Base-by-base conservation (phyloP, 2,113 vertebrate species). In the Desmodus rotundus region DNA sequence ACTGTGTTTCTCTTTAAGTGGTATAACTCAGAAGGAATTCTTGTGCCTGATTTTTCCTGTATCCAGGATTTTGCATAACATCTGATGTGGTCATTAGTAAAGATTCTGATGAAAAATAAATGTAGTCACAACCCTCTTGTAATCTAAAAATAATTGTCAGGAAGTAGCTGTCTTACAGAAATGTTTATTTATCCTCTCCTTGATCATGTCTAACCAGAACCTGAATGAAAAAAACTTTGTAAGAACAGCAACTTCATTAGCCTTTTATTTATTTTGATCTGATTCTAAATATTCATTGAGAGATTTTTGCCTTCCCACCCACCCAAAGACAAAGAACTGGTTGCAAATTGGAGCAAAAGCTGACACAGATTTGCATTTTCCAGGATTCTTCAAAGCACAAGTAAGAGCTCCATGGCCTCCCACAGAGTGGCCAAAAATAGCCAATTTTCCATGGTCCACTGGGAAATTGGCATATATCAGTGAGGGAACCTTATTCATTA, bases 341-440 rank as follows among this genome's bases (percentile, higher is more conserved):
- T 99, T 99, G 98, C 99, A 99, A 98, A 99, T 98, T 86, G 99
- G 99, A 91, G 99, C 98, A 94, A 99, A 99, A 0, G 98, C 99
- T 1, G 99, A 99, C 47, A 99, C 98, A 0, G 99, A 98, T 99
- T 99, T 99, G 97, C 99, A 99, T 98, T 99, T 99, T 83, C 99
- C 99, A 96, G 99, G 99, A 93, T 99, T 99, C 98, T 98, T 99
- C 97, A 99, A 98, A 95, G 99, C 98, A 96, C 99, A 99, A 98
- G 99, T 98, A 70, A 99, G 98, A 81, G 99, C 99, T 83, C 99
- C 99, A 70, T 99, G 99, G 31, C 99, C 99, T 45, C 99, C 99
- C 99, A 99, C 99, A n/a, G 99, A 99, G 98, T 99, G 99, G 0
- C 99, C 99, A 19, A 98, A 99, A 98, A 99, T 84, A 92, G 99